These are phyloP conservation scores for Colletes gigas DNA, from an alignment of 1,140 invertebrate genomes.

Conservation along the genomic window DNA sequence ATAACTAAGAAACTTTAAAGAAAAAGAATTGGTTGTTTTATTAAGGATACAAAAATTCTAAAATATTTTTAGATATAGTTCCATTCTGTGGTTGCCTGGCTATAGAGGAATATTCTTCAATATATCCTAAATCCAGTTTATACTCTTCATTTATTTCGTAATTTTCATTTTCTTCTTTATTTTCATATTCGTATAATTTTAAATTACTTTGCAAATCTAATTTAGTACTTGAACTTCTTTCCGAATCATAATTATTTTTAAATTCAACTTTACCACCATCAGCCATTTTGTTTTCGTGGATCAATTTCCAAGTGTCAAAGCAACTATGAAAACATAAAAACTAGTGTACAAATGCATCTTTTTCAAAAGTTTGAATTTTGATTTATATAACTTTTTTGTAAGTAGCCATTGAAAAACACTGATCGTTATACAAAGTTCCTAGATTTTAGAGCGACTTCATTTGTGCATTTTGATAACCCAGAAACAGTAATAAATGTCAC, in stretches of 20 bases:
- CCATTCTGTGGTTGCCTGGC: conserved; percentile 56
- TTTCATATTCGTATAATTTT: neutral
- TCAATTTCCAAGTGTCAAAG: conserved; percentile 2
- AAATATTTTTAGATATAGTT: conserved; percentile 68
- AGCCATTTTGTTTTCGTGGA: conserved; percentile 15
- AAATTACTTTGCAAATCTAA: neutral
- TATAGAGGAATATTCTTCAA: conserved; percentile 62
- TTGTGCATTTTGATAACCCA: neutral
- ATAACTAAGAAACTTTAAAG: neutral
- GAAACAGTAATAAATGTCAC: conserved; percentile 41
- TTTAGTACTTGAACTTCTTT: neutral
- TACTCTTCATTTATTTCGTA: conserved; percentile 83
- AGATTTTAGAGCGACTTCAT: neutral
- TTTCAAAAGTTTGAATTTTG: neutral
- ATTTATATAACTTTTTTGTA: neutral
- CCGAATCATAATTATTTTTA: neutral
- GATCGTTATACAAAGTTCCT: neutral
- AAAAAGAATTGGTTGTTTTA: conserved; percentile 3
- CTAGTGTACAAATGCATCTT: neutral
- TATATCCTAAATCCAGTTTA: neutral
- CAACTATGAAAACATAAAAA: neutral
- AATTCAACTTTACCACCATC: conserved; percentile 32
- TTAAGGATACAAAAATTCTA: conserved; percentile 78
- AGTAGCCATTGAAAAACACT: neutral
- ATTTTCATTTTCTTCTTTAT: neutral